A percentile compares a stretch with the other conserved stretches of the same genome.
These are phyloP conservation scores for Drosophila kanapiae DNA, from an alignment of 1,140 invertebrate species.

Conservation along the genomic window DNA sequence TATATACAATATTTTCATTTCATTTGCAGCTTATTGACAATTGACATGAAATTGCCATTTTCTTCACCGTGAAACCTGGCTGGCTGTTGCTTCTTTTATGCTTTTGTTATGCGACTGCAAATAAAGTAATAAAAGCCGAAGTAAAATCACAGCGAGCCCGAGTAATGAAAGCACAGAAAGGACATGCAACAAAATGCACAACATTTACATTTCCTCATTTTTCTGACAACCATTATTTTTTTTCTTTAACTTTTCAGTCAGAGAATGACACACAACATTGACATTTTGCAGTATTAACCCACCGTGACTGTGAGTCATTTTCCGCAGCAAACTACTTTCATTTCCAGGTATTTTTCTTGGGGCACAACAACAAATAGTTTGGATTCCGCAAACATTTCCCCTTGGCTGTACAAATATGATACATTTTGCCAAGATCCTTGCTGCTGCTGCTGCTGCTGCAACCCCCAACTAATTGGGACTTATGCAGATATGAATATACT, in stretches of 20 bases:
- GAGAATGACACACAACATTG: constrained; percentile 55
- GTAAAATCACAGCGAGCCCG: constrained; percentile 21
- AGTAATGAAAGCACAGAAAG: constrained; percentile 30
- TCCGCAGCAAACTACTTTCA: not conserved
- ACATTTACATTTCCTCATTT: constrained; percentile 35
- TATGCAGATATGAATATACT: constrained; percentile 16
- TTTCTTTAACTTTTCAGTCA: constrained; percentile 17
- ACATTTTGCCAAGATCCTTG: constrained; percentile 19
- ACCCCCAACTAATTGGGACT: constrained; percentile 34
- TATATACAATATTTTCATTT: constrained; percentile 84
- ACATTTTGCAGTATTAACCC: constrained; percentile 43
- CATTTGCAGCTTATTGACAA: constrained; percentile 85
- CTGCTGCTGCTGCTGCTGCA: not conserved
- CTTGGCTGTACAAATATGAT: constrained; percentile 31
- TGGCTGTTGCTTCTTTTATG: constrained; percentile 65
- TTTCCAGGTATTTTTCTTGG: constrained; percentile 41
- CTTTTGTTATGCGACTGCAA: constrained; percentile 76
- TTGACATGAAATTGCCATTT: constrained; percentile 80
- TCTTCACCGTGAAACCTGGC: constrained; percentile 22
- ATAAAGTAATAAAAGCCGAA: constrained; percentile 75
- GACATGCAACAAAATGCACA: constrained; percentile 55
- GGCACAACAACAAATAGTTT: constrained; percentile 33
- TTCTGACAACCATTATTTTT: constrained; percentile 12
- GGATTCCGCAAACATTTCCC: constrained; percentile 8
- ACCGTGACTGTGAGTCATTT: constrained; percentile 43